Percentiles rank a stretch among this genome's conserved stretches.
Evolutionary conservation across 2,113 vertebrate species (phyloP).

Genomic region (Pagrus major): DNA sequence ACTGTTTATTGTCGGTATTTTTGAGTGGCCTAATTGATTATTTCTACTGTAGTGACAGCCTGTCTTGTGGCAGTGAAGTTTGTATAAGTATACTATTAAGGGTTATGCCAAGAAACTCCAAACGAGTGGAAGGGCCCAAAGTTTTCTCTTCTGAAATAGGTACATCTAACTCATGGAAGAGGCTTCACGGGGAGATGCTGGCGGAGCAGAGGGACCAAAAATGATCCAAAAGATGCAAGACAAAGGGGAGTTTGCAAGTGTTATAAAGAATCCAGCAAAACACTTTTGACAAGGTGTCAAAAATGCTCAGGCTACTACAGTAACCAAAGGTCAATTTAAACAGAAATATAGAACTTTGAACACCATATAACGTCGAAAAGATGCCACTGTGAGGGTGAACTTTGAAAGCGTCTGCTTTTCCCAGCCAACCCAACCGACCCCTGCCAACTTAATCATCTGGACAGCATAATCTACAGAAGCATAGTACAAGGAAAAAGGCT

Average conservation of each 20-base stretch:
- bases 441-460: background rate
- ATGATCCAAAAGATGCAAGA: background rate
- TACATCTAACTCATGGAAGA: too few species aligned
- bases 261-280: background rate
- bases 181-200: too few species aligned
- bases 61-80: background rate
- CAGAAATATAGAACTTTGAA: background rate
- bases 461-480: too few species aligned
- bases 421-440: background rate
- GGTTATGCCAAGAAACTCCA: background rate
- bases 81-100: background rate
- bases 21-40: too few species aligned
- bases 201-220: background rate
- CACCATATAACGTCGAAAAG: background rate
- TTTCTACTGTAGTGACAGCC: too few species aligned
- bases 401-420: background rate
- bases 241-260: background rate
- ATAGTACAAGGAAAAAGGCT: too few species aligned
- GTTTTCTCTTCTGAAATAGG: too few species aligned
- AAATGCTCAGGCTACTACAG: too few species aligned
- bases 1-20: too few species aligned
- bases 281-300: background rate
- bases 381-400: too few species aligned
- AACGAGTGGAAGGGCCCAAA: background rate
- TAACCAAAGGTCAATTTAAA: background rate